Conservation (phyloP, 2,113 vertebrate genomes). For the Astur gentilis region DNA sequence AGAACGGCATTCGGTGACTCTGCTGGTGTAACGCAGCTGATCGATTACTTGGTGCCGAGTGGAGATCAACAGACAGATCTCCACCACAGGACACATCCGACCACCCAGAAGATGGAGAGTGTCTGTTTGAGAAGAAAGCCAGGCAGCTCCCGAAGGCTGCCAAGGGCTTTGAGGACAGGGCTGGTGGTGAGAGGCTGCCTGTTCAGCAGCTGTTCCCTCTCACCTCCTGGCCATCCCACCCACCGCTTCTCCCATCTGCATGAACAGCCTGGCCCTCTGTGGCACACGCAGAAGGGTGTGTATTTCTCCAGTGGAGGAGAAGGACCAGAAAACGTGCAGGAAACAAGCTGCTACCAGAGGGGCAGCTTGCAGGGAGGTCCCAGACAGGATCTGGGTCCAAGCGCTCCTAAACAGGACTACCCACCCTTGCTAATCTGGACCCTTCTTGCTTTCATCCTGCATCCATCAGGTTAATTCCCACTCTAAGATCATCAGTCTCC, state of each 20-base stretch:
- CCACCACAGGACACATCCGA: neutral
- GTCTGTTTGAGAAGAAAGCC: neutral
- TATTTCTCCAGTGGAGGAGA: neutral
- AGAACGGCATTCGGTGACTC: neutral
- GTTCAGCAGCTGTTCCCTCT: slow-evolving; percentile 2
- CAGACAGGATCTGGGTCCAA: neutral
- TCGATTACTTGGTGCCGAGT: rapidly evolving
- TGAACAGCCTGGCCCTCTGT: neutral
- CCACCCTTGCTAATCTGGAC: neutral
- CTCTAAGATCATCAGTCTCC: neutral
- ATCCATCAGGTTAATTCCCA: neutral
- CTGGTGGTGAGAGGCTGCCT: neutral
- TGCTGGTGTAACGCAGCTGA: neutral
- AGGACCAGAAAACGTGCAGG: neutral
- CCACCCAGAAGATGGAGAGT: neutral
- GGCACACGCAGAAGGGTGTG: neutral
- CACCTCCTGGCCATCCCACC: neutral
- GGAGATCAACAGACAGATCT: neutral
- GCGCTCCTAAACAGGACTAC: neutral
- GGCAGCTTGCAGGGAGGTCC: neutral
- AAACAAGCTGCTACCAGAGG: neutral
- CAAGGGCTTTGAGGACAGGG: neutral
- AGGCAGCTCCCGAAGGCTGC: neutral
- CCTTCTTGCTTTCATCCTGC: neutral
- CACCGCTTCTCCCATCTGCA: slow-evolving; percentile 1